Percentiles rank a stretch among this genome's conserved stretches.
Conservation (phyloP, 1,140 invertebrate species). For the Frieseomelitta varia region DNA sequence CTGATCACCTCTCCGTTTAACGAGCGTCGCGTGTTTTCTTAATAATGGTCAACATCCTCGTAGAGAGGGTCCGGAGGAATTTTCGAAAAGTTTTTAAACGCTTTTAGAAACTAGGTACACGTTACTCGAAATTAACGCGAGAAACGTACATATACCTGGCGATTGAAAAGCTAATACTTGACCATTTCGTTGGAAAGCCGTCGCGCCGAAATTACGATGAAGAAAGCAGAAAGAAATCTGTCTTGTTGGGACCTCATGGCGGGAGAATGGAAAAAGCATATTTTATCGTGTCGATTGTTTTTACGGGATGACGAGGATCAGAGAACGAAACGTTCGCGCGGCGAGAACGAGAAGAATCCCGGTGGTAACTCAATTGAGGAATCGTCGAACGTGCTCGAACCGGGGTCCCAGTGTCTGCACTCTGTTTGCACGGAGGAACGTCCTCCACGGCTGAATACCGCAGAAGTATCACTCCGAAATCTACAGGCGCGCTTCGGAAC, state of each 20-base stretch:
- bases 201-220: too few relatives aligned
- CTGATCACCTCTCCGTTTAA: background rate
- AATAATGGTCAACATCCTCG: background rate
- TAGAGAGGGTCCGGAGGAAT: background rate
- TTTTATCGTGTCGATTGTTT: background rate
- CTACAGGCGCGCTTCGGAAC: conserved; percentile 32
- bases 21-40: background rate
- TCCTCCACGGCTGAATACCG: conserved; percentile 27
- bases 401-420: too few relatives aligned
- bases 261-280: background rate
- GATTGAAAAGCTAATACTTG: background rate
- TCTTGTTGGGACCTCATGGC: background rate
- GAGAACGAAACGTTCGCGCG: background rate
- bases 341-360: background rate
- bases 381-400: conserved; percentile 19
- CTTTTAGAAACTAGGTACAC: too few relatives aligned
- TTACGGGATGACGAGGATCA: background rate
- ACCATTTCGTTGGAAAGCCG: background rate
- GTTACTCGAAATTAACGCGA: too few relatives aligned
- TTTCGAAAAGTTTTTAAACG: background rate
- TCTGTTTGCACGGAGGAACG: conserved; percentile 14
- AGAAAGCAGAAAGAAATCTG: background rate
- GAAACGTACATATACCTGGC: background rate
- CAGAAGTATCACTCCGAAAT: conserved; percentile 27
- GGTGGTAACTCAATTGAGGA: conserved; percentile 8